A percentile compares a stretch with the other conserved stretches of the same genome.
These are phyloP conservation scores for Noctilio leporinus DNA, from an alignment of 2,113 vertebrate genomes.

Conservation along the genomic window DNA sequence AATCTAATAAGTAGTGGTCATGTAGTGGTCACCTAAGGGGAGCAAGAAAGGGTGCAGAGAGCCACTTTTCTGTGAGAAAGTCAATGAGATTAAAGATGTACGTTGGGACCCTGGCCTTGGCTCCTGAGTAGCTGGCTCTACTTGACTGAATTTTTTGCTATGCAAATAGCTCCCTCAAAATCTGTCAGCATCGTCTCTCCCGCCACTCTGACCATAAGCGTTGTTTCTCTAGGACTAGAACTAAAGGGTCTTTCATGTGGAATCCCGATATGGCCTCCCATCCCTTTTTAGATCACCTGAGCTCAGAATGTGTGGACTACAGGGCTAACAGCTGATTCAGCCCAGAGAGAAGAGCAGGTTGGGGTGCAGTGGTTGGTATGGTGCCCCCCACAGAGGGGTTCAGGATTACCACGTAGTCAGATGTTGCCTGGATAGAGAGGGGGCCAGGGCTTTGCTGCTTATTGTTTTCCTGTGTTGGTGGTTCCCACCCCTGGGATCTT, in stretches of 20 bases:
- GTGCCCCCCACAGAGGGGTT: not conserved
- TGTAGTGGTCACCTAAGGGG: conserved; percentile 56
- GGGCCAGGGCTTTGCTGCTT: conserved; percentile 27
- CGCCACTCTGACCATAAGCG: not conserved
- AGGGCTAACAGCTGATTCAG: not conserved
- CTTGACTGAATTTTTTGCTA: not conserved
- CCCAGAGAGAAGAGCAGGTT: not conserved
- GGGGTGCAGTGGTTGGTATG: not conserved
- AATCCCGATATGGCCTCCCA: not conserved
- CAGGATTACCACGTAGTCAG: not conserved
- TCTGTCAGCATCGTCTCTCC: not conserved
- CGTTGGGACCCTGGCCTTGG: not conserved
- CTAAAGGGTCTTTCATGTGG: not conserved
- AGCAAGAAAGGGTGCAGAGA: not conserved
- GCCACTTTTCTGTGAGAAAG: not conserved
- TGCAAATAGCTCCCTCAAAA: not conserved
- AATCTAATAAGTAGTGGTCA: conserved; percentile 67
- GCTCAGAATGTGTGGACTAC: not conserved
- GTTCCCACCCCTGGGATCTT: conserved; percentile 69
- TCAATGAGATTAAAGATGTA: not conserved
- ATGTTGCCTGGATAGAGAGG: not conserved
- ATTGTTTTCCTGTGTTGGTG: conserved; percentile 70
- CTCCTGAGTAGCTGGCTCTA: not conserved
- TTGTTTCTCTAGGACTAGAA: not conserved
- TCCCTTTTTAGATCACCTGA: not conserved